Evolutionary conservation across 2,113 vertebrate genomes (phyloP), one percentile per base, ranked within the genome.

Genomic region (Ornithorhynchus anatinus): DNA sequence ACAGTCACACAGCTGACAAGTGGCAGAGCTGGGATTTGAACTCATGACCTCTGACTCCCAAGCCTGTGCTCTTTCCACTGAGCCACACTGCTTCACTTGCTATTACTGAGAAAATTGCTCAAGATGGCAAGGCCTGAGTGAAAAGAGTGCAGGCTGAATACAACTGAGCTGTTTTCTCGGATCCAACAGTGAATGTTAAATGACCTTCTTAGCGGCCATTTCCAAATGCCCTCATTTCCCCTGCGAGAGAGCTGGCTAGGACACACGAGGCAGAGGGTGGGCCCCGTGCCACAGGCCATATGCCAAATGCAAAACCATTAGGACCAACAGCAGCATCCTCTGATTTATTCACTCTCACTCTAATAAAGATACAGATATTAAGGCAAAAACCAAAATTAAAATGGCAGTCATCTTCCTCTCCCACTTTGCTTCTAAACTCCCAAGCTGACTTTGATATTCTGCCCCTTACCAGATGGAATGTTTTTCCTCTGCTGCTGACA

Each of bases 351-450:
- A 57, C 47, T 62, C n/a, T 14, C 32, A 23, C 13, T 70, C 31
- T 40, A 50, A 2, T 1, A 5, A 38, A 75, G 44, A 51, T 16
- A 0, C 1, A 51, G 40, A 59, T 63, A 37, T 45, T 22, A 54
- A 40, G 72, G 56, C 59, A 67, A 60, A 51, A 82, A 72, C 29
- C 5, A 29, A 53, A 32, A 53, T 44, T 72, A 61, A 33, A 48
- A 61, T 20, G 39, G 8, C 50, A 20, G 10, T 61, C 35, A 39
- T 39, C 52, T 51, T 45, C 14, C 17, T 38, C 27, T 54, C 17
- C 56, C 20, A 52, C 36, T 16, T 31, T 20, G 53, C 27, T 58
- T 54, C 51, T 52, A 40, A 42, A 53, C 62, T 77, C 29, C 10
- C 37, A 48, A 11, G 48, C 40, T 58, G 23, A 8, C 27, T 32